A percentile compares a stretch with the other conserved stretches of the same genome.
phyloP scores from a whole-genome alignment of 92 coral and sea anemone species.

The Epizoanthus rinbou region DNA sequence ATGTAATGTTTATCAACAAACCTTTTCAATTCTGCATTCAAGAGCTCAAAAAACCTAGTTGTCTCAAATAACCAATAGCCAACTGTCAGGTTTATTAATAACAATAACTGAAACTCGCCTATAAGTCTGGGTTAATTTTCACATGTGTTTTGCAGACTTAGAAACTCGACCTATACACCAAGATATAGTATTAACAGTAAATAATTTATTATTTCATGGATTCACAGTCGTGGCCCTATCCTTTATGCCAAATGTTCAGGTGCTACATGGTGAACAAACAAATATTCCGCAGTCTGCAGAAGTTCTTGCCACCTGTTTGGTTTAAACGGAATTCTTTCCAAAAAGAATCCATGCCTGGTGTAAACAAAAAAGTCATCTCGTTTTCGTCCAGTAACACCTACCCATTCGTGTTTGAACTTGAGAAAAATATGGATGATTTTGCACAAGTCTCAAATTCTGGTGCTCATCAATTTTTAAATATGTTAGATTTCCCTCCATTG shows the following conservation, averaged over 20 bases:
- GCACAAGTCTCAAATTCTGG: constrained; percentile 26
- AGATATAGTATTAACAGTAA: too few species aligned
- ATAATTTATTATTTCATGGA: too few species aligned
- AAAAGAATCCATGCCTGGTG: constrained; percentile 54
- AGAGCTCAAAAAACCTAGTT: neutral
- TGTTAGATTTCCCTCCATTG: constrained; percentile 29
- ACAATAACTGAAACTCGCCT: too few species aligned
- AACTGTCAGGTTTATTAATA: too few species aligned
- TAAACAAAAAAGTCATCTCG: constrained; percentile 59
- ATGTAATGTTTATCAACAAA: neutral
- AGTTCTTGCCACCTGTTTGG: neutral
- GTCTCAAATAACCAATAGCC: too few species aligned
- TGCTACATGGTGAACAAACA: too few species aligned
- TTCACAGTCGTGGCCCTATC: too few species aligned
- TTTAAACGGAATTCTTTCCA: constrained; percentile 57
- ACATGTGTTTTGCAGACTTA: too few species aligned
- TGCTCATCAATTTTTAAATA: constrained; percentile 12
- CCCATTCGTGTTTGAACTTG: constrained; percentile 57
- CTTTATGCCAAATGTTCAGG: too few species aligned
- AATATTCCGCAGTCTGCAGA: too few species aligned
- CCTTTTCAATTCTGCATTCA: neutral
- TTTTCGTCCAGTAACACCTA: constrained; percentile 45
- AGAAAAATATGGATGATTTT: constrained; percentile 58
- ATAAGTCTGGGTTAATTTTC: too few species aligned
- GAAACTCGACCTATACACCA: too few species aligned